Percentiles rank a stretch among this genome's conserved stretches.
These are phyloP conservation scores for Andinoacara biseriatus DNA, from an alignment of 2,113 vertebrate genomes.

Conservation along the genomic window DNA sequence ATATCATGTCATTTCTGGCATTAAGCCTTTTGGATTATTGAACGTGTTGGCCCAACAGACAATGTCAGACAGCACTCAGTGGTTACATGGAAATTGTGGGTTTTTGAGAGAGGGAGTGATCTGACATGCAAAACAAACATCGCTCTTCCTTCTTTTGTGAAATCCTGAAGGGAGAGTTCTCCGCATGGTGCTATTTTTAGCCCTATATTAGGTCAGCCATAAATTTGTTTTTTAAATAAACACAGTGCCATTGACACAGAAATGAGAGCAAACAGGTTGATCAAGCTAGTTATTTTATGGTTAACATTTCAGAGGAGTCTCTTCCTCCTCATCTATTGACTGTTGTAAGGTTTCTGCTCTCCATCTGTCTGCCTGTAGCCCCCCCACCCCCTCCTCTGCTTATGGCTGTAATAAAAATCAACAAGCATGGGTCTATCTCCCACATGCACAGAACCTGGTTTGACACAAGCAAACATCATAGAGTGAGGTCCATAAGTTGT, in stretches of 20 bases:
- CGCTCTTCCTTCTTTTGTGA: constrained; percentile 62
- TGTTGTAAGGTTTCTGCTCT: constrained; percentile 59
- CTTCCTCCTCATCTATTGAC: neutral
- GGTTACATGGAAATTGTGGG: constrained; percentile 59
- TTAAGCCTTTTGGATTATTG: constrained; percentile 25
- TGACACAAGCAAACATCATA: constrained; percentile 9
- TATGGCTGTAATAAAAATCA: constrained; percentile 19
- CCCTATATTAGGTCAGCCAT: neutral
- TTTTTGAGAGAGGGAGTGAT: constrained; percentile 60
- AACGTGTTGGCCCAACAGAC: constrained; percentile 45
- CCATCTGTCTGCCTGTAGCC: constrained; percentile 47
- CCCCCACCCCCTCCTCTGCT: neutral
- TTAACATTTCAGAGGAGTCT: neutral
- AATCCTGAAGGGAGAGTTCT: constrained; percentile 20
- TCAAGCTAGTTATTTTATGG: constrained; percentile 4
- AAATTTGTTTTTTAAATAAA: neutral
- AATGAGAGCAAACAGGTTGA: constrained; percentile 14
- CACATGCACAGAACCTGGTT: neutral
- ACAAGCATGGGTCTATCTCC: neutral
- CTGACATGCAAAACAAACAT: constrained; percentile 61
- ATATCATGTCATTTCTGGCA: constrained; percentile 29
- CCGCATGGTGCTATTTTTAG: neutral
- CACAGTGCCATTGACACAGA: neutral
- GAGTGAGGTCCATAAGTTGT: neutral
- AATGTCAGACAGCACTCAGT: constrained; percentile 35